phyloP scores from a whole-genome alignment of 30 jellyfish, hydroid and myxozoan genomes.

The Cassiopea andromeda region DNA sequence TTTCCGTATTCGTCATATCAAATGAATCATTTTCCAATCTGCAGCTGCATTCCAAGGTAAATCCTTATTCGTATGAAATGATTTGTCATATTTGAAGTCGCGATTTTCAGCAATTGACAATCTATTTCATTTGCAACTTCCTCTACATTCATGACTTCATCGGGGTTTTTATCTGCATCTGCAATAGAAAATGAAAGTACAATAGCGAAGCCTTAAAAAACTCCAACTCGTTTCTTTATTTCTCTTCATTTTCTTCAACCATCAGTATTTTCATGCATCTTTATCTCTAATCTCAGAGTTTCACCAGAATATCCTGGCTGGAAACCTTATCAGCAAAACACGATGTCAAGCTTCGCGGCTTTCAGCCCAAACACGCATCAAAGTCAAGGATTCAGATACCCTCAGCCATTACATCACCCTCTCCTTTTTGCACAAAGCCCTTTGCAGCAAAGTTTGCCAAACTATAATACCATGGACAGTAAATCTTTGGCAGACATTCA shows the following conservation, averaged over 20 bases:
- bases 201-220: not conserved
- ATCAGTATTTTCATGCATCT: not conserved
- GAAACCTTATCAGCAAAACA: constrained; percentile 39
- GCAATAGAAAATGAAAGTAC: too few species aligned
- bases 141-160: too few species aligned
- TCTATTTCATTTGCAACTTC: too few species aligned
- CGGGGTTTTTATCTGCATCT: too few species aligned
- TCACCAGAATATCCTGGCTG: constrained; percentile 27
- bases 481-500: not conserved
- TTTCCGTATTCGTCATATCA: constrained; percentile 44
- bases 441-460: constrained; percentile 18
- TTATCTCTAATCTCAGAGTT: too few species aligned
- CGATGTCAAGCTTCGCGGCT: not conserved
- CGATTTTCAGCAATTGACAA: too few species aligned
- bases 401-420: constrained; percentile 67
- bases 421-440: constrained; percentile 39
- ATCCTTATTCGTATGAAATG: not conserved
- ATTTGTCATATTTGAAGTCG: too few species aligned
- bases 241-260: not conserved
- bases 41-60: constrained; percentile 64
- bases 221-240: not conserved
- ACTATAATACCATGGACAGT: constrained; percentile 1
- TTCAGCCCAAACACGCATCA: constrained; percentile 19
- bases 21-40: constrained; percentile 33
- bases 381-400: constrained; percentile 21